Base-by-base conservation (phyloP, 2,888 invertebrate species). In the Melanotus villosus region DNA sequence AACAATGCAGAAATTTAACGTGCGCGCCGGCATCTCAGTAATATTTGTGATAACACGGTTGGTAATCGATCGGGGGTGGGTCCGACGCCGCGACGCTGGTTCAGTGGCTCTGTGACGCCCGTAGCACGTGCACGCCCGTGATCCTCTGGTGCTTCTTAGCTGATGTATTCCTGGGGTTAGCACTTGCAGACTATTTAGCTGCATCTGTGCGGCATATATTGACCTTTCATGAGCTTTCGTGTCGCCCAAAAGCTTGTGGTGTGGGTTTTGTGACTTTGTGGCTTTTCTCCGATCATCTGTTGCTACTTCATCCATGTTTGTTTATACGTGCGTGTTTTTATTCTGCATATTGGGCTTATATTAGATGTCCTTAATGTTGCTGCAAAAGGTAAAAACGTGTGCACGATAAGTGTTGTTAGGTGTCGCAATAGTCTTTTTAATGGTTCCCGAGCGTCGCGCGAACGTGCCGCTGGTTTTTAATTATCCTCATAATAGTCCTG, bases 11-110 rank as follows among this genome's bases (percentile, higher is more conserved):
- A 74, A 79, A 75, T 79, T 79, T 73, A 80, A 80, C 77, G 77
- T 80, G 75, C 80, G 81, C 81, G 81, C 79, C 80, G 80, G 76
- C 77, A 79, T 79, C 77, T 79, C 80, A 79, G 81, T 80, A 78
- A 81, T 80, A 82, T 83, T 82, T 79, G 81, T 76, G 81, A 82
- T 82, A 82, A 82, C 79, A 80, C 80, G 74, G 80, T 79, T 78
- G 80, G 80, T 79, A 81, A 83, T 82, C 82, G 81, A 82, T 83
- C 80, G 81, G 82, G 82, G 82, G 83, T 82, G 81, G 81, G 82
- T 80, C 80, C 76, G 77, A 74, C 80, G 79, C 78, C 81, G 78
- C 79, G 79, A 80, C 82, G 81, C 82, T 81, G 75, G 75, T 80
- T 79, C 80, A 81, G 82, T 82, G 81, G 80, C 80, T 79, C 77